A percentile compares a stretch with the other conserved stretches of the same genome.
These are phyloP conservation scores for Syrmaticus mikado DNA, from an alignment of 2,113 vertebrate genomes.

Conservation along the genomic window DNA sequence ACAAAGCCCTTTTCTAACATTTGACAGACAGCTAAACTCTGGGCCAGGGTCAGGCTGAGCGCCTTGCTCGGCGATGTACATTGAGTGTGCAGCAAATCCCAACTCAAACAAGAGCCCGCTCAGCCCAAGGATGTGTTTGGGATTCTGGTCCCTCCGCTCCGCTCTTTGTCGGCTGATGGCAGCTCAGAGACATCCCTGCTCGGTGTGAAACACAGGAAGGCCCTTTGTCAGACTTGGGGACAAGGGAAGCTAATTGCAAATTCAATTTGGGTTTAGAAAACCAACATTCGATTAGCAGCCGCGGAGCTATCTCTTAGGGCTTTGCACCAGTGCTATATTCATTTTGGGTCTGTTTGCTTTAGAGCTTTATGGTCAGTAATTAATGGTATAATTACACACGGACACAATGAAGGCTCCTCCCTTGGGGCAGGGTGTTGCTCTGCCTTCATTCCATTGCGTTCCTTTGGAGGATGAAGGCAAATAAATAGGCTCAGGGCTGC, in stretches of 20 bases:
- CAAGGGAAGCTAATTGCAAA: constrained; percentile 49
- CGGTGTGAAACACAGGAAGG: constrained; percentile 23
- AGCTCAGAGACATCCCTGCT: constrained; percentile 61
- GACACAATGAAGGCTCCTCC: constrained; percentile 52
- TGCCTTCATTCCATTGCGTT: constrained; percentile 17
- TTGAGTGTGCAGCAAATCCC: constrained; percentile 65
- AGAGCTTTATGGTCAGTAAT: constrained; percentile 68
- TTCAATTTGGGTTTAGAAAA: constrained; percentile 28
- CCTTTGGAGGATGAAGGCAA: constrained; percentile 15
- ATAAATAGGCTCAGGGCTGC: background rate
- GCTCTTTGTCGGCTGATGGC: constrained; percentile 8
- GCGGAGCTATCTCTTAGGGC: constrained; percentile 46
- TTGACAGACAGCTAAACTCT: constrained; percentile 74
- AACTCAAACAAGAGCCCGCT: constrained; percentile 66
- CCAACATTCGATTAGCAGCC: constrained; percentile 45
- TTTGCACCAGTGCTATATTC: background rate
- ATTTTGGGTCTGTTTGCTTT: constrained; percentile 66
- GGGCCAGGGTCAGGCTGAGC: constrained; percentile 73
- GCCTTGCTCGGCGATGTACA: constrained; percentile 61
- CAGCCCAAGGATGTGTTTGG: constrained; percentile 56
- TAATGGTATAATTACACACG: constrained; percentile 51
- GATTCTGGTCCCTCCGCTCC: constrained; percentile 61
- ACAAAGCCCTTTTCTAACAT: constrained; percentile 70
- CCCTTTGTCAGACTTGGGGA: background rate
- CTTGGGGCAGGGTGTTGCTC: constrained; percentile 15